Evolutionary conservation across 2,888 invertebrate genomes (phyloP).

Genomic region (Hyposoter didymator): DNA sequence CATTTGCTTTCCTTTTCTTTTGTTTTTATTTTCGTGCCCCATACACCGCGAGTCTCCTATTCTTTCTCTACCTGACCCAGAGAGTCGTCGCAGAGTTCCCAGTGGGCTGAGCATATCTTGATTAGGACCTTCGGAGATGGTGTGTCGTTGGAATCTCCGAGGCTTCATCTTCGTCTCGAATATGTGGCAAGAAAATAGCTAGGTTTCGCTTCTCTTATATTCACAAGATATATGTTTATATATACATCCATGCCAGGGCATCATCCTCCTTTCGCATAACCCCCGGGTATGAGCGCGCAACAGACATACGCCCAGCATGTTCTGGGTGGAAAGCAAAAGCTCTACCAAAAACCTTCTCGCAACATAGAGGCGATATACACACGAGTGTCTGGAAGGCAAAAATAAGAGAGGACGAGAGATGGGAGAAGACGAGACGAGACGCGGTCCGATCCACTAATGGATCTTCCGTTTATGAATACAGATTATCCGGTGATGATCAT

Average conservation of each 20-base stretch:
- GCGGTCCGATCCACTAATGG: slow-evolving; percentile 74
- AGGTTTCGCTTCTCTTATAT: slow-evolving; percentile 22
- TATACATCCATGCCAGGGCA: slow-evolving; percentile 12
- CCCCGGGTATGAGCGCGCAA: slow-evolving; percentile 51
- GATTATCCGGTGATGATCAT: slow-evolving; percentile 75
- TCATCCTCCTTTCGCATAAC: slow-evolving; percentile 47
- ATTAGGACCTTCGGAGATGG: slow-evolving; percentile 46
- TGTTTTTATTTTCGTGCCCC: slow-evolving; percentile 7
- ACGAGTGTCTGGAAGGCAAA: slow-evolving; percentile 13
- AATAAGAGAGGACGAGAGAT: slow-evolving; percentile 28
- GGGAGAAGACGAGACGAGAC: slow-evolving; percentile 36
- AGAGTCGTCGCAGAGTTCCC: slow-evolving; percentile 12
- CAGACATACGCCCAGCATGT: slow-evolving; percentile 25
- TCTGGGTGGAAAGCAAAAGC: slow-evolving; percentile 18
- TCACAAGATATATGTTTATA: slow-evolving; percentile 1
- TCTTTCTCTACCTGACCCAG: slow-evolving; percentile 33
- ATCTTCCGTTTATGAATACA: slow-evolving; percentile 77
- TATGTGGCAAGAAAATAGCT: slow-evolving; percentile 10
- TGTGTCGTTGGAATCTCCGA: slow-evolving; percentile 5
- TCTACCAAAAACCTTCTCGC: slow-evolving; percentile 20
- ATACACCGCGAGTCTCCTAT: slow-evolving; percentile 4
- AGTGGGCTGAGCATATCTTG: slow-evolving; percentile 25
- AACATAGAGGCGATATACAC: background rate
- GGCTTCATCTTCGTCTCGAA: slow-evolving; percentile 9
- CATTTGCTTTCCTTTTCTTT: slow-evolving; percentile 15